A percentile compares a stretch with the other conserved stretches of the same genome.
These are phyloP conservation scores for Embidobia sp. DNA, from an alignment of 2,888 invertebrate species.

Conservation along the genomic window DNA sequence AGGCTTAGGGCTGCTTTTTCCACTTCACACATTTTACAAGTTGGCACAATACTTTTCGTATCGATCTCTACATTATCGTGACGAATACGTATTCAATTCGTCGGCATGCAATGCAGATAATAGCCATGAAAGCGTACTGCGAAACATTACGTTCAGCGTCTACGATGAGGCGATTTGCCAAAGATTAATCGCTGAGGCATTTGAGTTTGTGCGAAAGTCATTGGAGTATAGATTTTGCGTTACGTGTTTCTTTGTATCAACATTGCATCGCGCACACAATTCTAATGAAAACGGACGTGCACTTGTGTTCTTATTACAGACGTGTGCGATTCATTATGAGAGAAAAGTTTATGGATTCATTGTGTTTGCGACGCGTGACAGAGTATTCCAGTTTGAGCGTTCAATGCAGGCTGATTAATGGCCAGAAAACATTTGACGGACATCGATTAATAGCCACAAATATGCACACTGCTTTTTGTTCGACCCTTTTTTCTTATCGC, in stretches of 20 bases:
- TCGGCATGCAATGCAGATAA: constrained; percentile 58
- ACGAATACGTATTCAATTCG: constrained; percentile 43
- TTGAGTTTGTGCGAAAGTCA: constrained; percentile 43
- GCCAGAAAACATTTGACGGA: too few relatives aligned
- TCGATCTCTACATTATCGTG: constrained; percentile 26
- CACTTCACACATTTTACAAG: constrained; percentile 43
- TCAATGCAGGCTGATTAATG: too few relatives aligned
- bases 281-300: too few relatives aligned
- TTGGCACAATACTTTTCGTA: constrained; percentile 17
- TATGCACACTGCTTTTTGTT: too few relatives aligned
- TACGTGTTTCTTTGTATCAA: constrained; percentile 20
- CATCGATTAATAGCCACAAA: too few relatives aligned
- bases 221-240: constrained; percentile 23
- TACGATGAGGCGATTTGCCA: constrained; percentile 53
- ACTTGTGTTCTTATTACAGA: constrained; percentile 3
- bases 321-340: constrained; percentile 15
- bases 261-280: constrained; percentile 24
- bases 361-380: constrained; percentile 10
- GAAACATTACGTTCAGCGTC: constrained; percentile 42
- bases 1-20: not conserved
- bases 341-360: constrained; percentile 14
- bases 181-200: constrained; percentile 58
- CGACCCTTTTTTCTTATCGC: too few relatives aligned
- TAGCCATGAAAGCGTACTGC: constrained; percentile 53
- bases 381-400: constrained; percentile 46